Base-by-base conservation (phyloP, 2,797 vertebrate species). In the Alcedo quadribrachys region DNA sequence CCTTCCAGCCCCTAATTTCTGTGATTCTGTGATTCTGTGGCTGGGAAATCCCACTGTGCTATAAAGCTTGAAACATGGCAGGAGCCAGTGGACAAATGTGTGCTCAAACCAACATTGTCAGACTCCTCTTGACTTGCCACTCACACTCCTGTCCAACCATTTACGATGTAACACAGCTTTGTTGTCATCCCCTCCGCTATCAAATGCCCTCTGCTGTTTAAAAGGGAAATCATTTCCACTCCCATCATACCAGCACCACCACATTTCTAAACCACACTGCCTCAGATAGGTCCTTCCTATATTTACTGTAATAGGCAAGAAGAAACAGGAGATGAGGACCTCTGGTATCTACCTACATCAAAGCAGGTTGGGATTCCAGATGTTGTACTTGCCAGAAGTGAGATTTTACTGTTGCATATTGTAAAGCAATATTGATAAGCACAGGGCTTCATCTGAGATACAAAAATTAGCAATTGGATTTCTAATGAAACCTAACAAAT, bases 91-190 rank as follows among this genome's bases (percentile, higher is more conserved):
- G 5, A 35, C 51, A 32, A 78, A 45, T 1, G 4, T n/a, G 37
- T 9, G 54, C 67, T 81, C 70, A 61, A 71, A 86, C 10, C 30
- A n/a, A 42, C 35, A 1, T 25, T 61, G 62, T 55, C 11, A 8
- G 79, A 19, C 28, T 58, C 70, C 45, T 81, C 40, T 66, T 18
- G 42, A 2, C 73, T 78, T 66, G 63, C 60, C 33, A 15, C 13
- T 66, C 9, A 1, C 7, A 5, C 1, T n/a, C 28, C 48, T 32
- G 35, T 1, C 21, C 67, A 51, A 50, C 16, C 32, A 2, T 33
- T 78, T 11, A 33, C 51, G 58, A 50, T 6, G 24, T 30, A 40
- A 73, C 16, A 35, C 0, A 5, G 27, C 7, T 76, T 81, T 73
- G n/a, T 27, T 65, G 50, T 83, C 55, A 67, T 85, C 46, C 30